Evolutionary conservation across 2,113 vertebrate genomes (phyloP), one percentile per base, ranked within the genome.

Genomic region (Microcebus jonahi): DNA sequence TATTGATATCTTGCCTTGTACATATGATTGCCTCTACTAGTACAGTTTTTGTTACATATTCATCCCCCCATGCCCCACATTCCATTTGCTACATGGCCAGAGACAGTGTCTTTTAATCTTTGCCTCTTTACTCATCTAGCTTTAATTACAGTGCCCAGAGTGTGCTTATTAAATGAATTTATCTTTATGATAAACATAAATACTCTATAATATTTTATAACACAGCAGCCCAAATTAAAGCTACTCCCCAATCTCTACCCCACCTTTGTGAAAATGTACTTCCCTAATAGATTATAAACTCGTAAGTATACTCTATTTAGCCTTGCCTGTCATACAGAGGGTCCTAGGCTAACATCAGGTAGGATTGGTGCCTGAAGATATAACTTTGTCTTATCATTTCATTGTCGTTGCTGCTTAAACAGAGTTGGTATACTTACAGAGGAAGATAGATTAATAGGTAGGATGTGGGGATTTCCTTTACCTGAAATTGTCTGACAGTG

Each of bases 121-220:
- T 95, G 53, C 9, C 53, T 96, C 34, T 61, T 95, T 71, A 83
- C 23, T 88, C 12, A 23, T 61, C 25, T 91, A 45, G 27, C 73
- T 61, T 68, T 63, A 31, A 17, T 75, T 70, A 50, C 42, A 23
- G 20, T 67, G 9, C 18, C 27, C 65, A 55, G 53, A 36, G 6
- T 53, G 10, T 73, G 23, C 71, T 88, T 97, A 75, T 53, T 61
- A 76, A 87, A 63, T 93, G 20, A 79, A 73, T 84, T 81, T 94
- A 34, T 89, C 68, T 91, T 84, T 71, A 75, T 68, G 39, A 88
- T n/a, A 73, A 79, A 79, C 50, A 55, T 79, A 53, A 73, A 17
- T 73, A 29, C 53, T 23, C 36, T 93, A 4, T 84, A n/a, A 29
- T 83, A 18, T 71, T 68, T 31, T 83, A 0, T 77, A 93, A 82